These are phyloP conservation scores for Tachina grossa DNA, from an alignment of 2,888 invertebrate species.

Conservation along the genomic window DNA sequence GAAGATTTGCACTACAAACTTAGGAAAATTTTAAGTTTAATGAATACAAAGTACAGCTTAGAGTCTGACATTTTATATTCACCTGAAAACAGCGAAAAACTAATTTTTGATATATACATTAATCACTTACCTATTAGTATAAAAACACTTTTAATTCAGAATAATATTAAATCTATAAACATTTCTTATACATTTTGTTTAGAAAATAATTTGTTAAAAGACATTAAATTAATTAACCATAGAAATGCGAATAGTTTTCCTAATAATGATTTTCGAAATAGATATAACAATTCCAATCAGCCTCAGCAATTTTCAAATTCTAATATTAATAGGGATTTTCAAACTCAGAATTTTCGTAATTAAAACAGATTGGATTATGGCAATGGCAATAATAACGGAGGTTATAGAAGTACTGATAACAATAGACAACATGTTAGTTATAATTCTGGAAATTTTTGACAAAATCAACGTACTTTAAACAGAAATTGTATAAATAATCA, in stretches of 20 bases:
- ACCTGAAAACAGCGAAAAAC: slow-evolving; percentile 52
- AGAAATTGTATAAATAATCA: not conserved
- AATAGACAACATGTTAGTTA: not conserved
- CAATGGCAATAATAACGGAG: no score
- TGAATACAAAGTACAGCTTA: slow-evolving; percentile 58
- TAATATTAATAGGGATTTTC: not conserved
- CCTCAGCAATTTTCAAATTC: not conserved
- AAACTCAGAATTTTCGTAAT: not conserved
- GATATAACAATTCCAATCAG: not conserved
- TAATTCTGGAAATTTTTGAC: not conserved
- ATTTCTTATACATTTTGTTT: slow-evolving; percentile 44
- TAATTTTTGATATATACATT: not conserved
- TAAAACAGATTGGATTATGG: not conserved
- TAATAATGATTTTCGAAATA: not conserved
- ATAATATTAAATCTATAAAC: slow-evolving; percentile 59
- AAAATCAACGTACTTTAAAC: not conserved
- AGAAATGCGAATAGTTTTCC: slow-evolving; percentile 1
- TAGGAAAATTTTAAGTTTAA: slow-evolving; percentile 44
- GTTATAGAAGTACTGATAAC: not conserved
- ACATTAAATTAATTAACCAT: slow-evolving; percentile 16
- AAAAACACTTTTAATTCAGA: slow-evolving; percentile 53
- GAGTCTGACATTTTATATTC: slow-evolving; percentile 49
- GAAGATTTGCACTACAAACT: slow-evolving; percentile 52
- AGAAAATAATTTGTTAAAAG: slow-evolving; percentile 61
- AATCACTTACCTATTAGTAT: slow-evolving; percentile 47